These are phyloP conservation scores for Puma concolor DNA, from an alignment of 2,113 vertebrate species.

Conservation along the genomic window DNA sequence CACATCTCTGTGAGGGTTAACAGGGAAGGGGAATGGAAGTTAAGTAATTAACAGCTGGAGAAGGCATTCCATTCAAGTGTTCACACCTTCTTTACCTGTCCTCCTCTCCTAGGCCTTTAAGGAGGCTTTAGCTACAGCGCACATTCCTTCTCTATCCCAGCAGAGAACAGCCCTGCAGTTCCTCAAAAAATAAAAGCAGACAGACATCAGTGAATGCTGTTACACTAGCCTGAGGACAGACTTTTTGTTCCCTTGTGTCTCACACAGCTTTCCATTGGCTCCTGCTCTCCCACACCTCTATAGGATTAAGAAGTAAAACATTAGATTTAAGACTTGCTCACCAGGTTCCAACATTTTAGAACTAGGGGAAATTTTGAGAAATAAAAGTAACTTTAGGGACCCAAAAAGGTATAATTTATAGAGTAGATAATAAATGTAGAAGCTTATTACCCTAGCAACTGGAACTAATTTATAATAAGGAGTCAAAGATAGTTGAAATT, in stretches of 20 bases:
- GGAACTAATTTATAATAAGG: not conserved
- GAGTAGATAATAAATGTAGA: not conserved
- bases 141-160: not conserved
- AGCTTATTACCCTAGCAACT: not conserved
- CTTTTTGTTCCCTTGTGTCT: not conserved
- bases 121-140: not conserved
- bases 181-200: not conserved
- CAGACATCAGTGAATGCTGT: not conserved
- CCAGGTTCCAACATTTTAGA: conserved; percentile 12
- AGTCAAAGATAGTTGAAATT: conserved; percentile 18
- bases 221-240: not conserved
- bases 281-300: not conserved
- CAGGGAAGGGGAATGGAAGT: not conserved
- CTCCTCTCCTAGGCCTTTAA: not conserved
- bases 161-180: not conserved
- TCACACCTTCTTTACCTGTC: not conserved
- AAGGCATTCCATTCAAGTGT: not conserved
- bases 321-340: conserved; percentile 27
- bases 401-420: not conserved
- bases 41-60: not conserved
- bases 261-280: not conserved
- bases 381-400: not conserved
- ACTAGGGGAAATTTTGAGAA: not conserved
- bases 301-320: not conserved
- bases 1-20: not conserved